Evolutionary conservation across 2,888 invertebrate genomes (phyloP).

Genomic region (Blastobasis adustella): DNA sequence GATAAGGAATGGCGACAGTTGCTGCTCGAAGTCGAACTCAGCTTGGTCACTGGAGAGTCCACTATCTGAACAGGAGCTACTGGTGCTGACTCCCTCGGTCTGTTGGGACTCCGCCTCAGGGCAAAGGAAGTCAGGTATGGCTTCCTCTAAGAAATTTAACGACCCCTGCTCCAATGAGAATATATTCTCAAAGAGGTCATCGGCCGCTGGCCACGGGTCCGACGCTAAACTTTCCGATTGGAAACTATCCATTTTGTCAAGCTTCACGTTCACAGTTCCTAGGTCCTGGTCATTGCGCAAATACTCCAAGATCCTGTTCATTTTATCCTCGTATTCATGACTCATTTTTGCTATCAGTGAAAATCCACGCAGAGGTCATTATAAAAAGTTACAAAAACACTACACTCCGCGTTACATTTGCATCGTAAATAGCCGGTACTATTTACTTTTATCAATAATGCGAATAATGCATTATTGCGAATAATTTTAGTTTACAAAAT

Average conservation of each 20-base stretch:
- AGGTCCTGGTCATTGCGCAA: constrained; percentile 50
- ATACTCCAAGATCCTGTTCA: constrained; percentile 60
- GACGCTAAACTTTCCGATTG: constrained; percentile 52
- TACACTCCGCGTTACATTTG: constrained; percentile 9
- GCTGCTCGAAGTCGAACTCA: constrained; percentile 74
- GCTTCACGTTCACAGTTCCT: constrained; percentile 32
- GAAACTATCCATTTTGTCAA: constrained; percentile 54
- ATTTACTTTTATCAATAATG: constrained; percentile 13
- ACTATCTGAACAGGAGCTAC: constrained; percentile 78
- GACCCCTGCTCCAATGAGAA: constrained; percentile 78
- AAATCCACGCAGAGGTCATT: constrained; percentile 29
- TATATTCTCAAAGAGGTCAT: constrained; percentile 81
- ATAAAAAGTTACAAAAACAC: constrained; percentile 13
- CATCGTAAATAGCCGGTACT: constrained; percentile 13
- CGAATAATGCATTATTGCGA: constrained; percentile 24
- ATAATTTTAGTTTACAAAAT: constrained; percentile 42
- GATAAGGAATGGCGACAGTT: constrained; percentile 72
- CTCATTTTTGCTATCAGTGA: constrained; percentile 43
- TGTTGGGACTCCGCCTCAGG: constrained; percentile 46
- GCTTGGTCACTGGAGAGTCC: constrained; percentile 79
- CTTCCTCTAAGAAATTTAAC: constrained; percentile 74
- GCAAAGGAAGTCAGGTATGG: constrained; percentile 62
- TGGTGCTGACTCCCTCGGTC: constrained; percentile 55
- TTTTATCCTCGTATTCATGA: constrained; percentile 35
- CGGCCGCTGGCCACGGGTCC: constrained; percentile 65